These are phyloP conservation scores for Mesocentrotus franciscanus DNA, from an alignment of 53 echinoderm and acorn worm genomes.

Conservation along the genomic window DNA sequence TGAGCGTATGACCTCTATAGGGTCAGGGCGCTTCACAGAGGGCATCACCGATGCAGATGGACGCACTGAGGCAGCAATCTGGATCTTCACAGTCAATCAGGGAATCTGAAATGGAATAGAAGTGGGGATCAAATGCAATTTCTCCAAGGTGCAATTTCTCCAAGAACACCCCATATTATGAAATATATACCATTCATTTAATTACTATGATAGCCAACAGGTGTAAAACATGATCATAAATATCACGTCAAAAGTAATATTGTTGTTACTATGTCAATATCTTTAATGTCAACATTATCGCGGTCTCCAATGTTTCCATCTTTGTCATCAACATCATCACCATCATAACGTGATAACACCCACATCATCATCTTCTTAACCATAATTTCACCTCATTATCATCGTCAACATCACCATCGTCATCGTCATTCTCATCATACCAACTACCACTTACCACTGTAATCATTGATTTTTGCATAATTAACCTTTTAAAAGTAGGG, in stretches of 20 bases:
- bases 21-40: constrained; percentile 84
- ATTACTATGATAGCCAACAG: not conserved
- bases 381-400: not conserved
- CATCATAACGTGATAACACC: not conserved
- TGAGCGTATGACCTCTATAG: constrained; percentile 66
- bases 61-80: constrained; percentile 82
- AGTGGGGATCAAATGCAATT: not conserved
- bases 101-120: constrained; percentile 65
- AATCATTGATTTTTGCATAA: too few species aligned
- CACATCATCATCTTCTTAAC: not conserved
- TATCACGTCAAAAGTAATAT: not conserved
- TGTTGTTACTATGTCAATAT: not conserved
- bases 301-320: not conserved
- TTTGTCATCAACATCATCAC: not conserved
- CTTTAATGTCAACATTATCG: not conserved
- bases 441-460: not conserved
- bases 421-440: not conserved
- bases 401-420: not conserved
- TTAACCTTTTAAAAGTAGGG: not conserved
- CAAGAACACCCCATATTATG: too few species aligned
- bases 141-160: not conserved
- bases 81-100: constrained; percentile 95
- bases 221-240: not conserved
- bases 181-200: too few species aligned
- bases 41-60: constrained; percentile 74